These are phyloP conservation scores for Drosophila subquinaria DNA, from an alignment of 2,888 invertebrate genomes.

Conservation along the genomic window DNA sequence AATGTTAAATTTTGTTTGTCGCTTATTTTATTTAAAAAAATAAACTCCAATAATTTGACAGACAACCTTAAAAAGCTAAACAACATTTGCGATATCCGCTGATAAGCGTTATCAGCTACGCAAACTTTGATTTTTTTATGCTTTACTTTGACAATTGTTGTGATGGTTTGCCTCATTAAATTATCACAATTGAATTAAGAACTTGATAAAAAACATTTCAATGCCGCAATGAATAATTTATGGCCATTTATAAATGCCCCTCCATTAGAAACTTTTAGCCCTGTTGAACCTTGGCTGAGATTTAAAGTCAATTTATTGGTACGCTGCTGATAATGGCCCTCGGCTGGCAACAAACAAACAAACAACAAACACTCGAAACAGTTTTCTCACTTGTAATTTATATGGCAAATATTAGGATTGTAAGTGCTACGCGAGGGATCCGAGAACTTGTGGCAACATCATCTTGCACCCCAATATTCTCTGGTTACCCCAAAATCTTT, in stretches of 20 bases:
- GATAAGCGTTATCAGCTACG: background rate
- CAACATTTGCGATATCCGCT: background rate
- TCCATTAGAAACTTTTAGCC: conserved; percentile 9
- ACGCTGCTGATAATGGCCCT: conserved; percentile 47
- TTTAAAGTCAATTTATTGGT: conserved; percentile 61
- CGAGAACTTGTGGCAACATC: no score
- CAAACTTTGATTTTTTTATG: conserved; percentile 6
- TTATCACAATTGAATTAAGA: conserved; percentile 26
- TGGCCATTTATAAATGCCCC: conserved; percentile 9
- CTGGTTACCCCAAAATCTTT: conserved; percentile 38
- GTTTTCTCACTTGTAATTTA: conserved; percentile 54
- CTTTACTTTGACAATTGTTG: background rate
- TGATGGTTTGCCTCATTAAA: conserved; percentile 10
- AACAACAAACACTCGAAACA: conserved; percentile 28
- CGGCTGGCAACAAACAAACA: background rate
- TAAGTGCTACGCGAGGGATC: conserved; percentile 44
- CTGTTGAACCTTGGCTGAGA: conserved; percentile 37
- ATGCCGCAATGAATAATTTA: conserved; percentile 36
- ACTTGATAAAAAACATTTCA: conserved; percentile 30
- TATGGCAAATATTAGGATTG: conserved; percentile 67
- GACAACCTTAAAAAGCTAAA: background rate
- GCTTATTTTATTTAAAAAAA: no score
- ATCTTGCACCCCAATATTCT: background rate
- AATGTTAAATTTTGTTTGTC: no score
- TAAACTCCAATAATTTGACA: background rate